These are phyloP conservation scores for Apis cerana DNA, from an alignment of 1,140 invertebrate genomes.

Conservation along the genomic window DNA sequence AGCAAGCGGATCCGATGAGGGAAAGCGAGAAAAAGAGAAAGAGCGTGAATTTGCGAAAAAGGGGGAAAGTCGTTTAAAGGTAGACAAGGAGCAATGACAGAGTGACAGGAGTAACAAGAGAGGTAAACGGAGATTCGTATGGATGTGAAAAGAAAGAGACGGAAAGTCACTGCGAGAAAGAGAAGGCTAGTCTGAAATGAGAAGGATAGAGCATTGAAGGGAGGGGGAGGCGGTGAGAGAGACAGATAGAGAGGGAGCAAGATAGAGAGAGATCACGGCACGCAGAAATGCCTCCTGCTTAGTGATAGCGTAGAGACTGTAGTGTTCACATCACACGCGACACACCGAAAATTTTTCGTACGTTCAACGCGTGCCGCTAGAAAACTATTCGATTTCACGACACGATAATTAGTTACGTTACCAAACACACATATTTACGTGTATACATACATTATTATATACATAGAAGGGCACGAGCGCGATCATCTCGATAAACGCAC, in stretches of 20 bases:
- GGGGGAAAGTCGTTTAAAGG: neutral
- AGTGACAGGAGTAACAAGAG: neutral
- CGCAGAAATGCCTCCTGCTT: constrained; percentile 74
- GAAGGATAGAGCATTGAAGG: neutral
- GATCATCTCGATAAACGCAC: neutral
- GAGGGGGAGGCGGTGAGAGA: neutral
- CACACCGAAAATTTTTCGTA: constrained; percentile 46
- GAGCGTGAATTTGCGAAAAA: neutral
- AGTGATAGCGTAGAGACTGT: constrained; percentile 80
- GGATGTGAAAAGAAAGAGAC: neutral
- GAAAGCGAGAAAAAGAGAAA: neutral
- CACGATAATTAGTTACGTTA: constrained; percentile 19
- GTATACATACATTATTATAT: neutral
- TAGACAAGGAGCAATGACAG: neutral
- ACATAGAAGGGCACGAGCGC: neutral
- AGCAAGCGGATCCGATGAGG: neutral
- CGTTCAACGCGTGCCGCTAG: constrained; percentile 6
- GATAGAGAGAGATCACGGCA: constrained; percentile 55
- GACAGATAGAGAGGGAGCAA: constrained; percentile 26
- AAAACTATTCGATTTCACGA: constrained; percentile 34
- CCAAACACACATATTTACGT: neutral
- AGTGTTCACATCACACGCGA: constrained; percentile 71
- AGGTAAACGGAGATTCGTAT: neutral
- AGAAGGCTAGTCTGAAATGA: neutral
- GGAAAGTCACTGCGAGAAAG: neutral